Evolutionary conservation across 2,888 invertebrate genomes (phyloP), one percentile per base, ranked within the genome.

Genomic region (Aspidiotus rigidus): DNA sequence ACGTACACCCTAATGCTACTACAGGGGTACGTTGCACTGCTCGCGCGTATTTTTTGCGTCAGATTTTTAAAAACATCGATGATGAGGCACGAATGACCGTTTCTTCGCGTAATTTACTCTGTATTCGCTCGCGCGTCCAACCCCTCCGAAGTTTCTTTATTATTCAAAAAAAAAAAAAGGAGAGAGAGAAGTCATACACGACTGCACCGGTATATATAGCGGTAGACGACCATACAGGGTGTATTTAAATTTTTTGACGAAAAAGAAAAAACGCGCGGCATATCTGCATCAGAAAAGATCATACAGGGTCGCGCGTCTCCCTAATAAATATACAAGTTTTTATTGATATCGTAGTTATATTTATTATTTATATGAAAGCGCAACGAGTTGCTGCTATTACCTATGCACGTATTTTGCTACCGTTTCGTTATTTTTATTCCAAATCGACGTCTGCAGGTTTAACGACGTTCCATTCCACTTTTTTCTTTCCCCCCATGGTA

Each of bases 341-440:
- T 56, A 56, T 56, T 56, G 56, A 56, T 56, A n/a, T n/a, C n/a
- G n/a, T n/a, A n/a, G n/a, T n/a, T n/a, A n/a, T n/a, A 56, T 56
- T 56, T 56, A 56, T 56, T 56, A 56, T 56, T 56, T 56, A 56
- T 56, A 11, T 28, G 28, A 28, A 16, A 10, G 56, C 17, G 56
- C n/a, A 10, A 10, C 17, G 28, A 28, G 28, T 56, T 15, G n/a
- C 17, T 7, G n/a, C 56, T 56, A 10, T 56, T 17, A 28, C 28
- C 28, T 28, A 28, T 28, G 28, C 28, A 28, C 28, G 28, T 28
- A 28, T 28, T 28, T 28, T 28, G 28, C 28, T 28, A 28, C 28
- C 28, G 28, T 28, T 28, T 28, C 28, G 28, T 28, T 28, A 28
- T 28, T 28, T 28, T 28, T 28, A 28, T 28, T 28, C 28, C 28